phyloP scores from a whole-genome alignment of 2,888 invertebrate species.

The Ceratothoa steindachneri region DNA sequence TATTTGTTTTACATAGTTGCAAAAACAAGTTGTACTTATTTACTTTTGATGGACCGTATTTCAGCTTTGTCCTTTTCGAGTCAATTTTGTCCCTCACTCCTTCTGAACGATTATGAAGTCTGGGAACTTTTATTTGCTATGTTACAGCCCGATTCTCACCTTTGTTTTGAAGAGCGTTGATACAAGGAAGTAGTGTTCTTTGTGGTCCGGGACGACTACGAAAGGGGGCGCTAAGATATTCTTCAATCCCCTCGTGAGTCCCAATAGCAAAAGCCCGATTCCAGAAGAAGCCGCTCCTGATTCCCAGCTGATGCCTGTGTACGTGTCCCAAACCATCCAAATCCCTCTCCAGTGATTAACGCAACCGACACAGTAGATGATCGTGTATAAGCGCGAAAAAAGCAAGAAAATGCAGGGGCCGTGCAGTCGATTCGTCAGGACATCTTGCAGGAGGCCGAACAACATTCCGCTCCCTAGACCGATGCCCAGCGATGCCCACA shows the following conservation, averaged over 20 bases:
- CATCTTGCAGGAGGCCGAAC: conserved; percentile 60
- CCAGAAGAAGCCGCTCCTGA: conserved; percentile 65
- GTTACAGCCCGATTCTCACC: too few species aligned
- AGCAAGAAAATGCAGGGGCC: conserved; percentile 33
- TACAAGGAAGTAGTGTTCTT: conserved; percentile 74
- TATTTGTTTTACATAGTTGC: too few species aligned
- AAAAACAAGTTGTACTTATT: too few species aligned
- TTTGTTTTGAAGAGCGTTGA: conserved; percentile 67
- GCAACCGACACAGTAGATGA: conserved; percentile 67
- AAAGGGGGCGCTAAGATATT: conserved; percentile 81
- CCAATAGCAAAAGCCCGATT: conserved; percentile 61
- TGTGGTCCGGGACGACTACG: conserved; percentile 69
- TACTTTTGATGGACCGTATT: too few species aligned
- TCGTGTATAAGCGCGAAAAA: conserved; percentile 64
- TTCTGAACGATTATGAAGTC: too few species aligned
- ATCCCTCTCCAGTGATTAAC: conserved; percentile 84
- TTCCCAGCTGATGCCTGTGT: conserved; percentile 62
- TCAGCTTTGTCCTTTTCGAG: too few species aligned
- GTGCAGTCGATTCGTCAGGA: conserved; percentile 56
- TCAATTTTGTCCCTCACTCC: too few species aligned
- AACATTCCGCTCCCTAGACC: conserved; percentile 59
- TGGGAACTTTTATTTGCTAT: too few species aligned
- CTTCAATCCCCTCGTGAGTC: conserved; percentile 66
- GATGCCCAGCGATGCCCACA: conserved; percentile 50
- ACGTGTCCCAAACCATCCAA: conserved; percentile 71